Evolutionary conservation across 2,113 vertebrate genomes (phyloP).

Genomic region (Pseudopipra pipra): DNA sequence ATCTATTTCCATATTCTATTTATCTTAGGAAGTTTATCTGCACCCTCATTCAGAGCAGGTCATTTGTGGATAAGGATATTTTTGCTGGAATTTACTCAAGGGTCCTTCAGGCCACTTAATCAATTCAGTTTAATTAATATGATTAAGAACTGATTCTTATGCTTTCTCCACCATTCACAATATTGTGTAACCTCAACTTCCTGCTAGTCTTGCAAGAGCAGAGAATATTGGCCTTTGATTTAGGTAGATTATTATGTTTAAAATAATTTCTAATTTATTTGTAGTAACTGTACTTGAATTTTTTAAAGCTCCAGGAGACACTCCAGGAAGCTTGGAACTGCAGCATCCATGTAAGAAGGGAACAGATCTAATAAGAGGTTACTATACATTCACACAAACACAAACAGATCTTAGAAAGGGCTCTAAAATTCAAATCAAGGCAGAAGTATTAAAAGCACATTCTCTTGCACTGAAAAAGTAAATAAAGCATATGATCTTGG

Average conservation of each 20-base stretch:
- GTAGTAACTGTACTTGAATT: background rate
- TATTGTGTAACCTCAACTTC: background rate
- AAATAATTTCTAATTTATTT: background rate
- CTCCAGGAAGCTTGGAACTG: background rate
- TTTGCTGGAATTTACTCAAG: background rate
- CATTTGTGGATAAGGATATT: background rate
- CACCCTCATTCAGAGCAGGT: background rate
- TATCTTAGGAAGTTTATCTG: background rate
- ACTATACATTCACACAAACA: background rate
- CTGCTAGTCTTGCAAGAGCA: background rate
- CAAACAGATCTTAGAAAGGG: background rate
- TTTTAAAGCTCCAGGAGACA: background rate
- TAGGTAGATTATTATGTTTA: background rate
- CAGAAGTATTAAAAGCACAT: background rate
- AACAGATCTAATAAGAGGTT: background rate
- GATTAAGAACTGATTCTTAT: background rate
- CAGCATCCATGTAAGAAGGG: background rate
- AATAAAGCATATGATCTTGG: background rate
- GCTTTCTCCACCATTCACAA: background rate
- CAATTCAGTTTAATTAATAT: background rate
- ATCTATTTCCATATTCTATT: background rate
- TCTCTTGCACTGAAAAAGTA: background rate
- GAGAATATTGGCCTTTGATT: background rate
- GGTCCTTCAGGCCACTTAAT: background rate
- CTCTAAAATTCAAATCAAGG: background rate